Conservation (phyloP, 1,140 invertebrate genomes). For the Antheraea mylitta region DNA sequence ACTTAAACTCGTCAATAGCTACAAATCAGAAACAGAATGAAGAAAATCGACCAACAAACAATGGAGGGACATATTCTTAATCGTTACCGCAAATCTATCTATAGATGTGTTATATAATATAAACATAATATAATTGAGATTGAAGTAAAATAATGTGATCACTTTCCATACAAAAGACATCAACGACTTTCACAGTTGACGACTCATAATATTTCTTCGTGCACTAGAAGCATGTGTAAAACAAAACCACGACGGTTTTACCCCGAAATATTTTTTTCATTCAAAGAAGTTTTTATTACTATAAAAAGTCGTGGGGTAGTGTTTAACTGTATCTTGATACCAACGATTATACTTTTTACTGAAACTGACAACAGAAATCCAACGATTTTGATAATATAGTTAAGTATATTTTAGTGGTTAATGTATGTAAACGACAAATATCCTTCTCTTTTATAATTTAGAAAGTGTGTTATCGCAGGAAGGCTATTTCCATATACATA, state of each 20-base stretch:
- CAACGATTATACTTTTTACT: not conserved
- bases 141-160: not conserved
- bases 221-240: slow-evolving; percentile 47
- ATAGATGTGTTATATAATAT: not conserved
- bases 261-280: slow-evolving; percentile 44
- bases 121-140: slow-evolving; percentile 2
- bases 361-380: not conserved
- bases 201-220: slow-evolving; percentile 27
- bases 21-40: too few species aligned
- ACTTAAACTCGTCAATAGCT: too few species aligned
- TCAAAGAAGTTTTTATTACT: slow-evolving; percentile 46
- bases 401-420: too few species aligned
- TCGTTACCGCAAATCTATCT: too few species aligned
- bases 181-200: slow-evolving; percentile 34
- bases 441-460: too few species aligned
- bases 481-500: too few species aligned
- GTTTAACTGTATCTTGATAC: slow-evolving; percentile 6
- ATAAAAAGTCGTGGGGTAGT: slow-evolving; percentile 46
- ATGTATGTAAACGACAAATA: too few species aligned
- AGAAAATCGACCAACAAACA: too few species aligned
- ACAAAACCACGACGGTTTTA: slow-evolving; percentile 61
- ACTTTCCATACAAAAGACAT: slow-evolving; percentile 51
- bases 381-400: too few species aligned
- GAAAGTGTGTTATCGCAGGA: too few species aligned
- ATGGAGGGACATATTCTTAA: too few species aligned